Evolutionary conservation across 2,797 vertebrate genomes (phyloP).

Genomic region (Ctenochaetus hawaiiensis): DNA sequence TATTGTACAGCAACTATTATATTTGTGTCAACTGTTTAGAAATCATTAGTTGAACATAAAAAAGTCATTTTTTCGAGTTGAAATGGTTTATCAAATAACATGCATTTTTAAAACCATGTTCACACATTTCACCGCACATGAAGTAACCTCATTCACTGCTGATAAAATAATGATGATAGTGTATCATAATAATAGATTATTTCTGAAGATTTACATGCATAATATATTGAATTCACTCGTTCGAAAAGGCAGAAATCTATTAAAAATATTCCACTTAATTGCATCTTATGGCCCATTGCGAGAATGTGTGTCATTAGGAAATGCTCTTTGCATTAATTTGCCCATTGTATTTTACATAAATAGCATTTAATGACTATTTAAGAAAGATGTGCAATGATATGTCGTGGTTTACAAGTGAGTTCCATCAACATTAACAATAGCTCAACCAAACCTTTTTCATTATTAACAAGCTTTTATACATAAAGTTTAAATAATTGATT

Average conservation of each 20-base stretch:
- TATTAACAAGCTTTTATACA: constrained; percentile 18
- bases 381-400: neutral
- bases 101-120: neutral
- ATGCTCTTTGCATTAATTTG: constrained; percentile 9
- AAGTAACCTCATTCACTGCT: neutral
- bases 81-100: neutral
- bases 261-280: neutral
- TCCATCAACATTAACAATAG: neutral
- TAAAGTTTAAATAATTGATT: constrained; percentile 30
- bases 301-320: neutral
- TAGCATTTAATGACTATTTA: neutral
- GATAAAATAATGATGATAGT: neutral
- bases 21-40: neutral
- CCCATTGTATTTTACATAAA: neutral
- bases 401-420: neutral
- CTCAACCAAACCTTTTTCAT: constrained; percentile 18
- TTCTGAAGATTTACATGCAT: neutral
- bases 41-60: constrained; percentile 1
- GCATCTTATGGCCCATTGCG: neutral
- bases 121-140: neutral
- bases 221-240: neutral
- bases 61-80: neutral
- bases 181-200: neutral
- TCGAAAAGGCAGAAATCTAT: neutral
- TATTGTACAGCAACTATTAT: neutral